These are phyloP conservation scores for Sebastes trivittatus DNA, from an alignment of 2,797 vertebrate genomes.

Conservation along the genomic window DNA sequence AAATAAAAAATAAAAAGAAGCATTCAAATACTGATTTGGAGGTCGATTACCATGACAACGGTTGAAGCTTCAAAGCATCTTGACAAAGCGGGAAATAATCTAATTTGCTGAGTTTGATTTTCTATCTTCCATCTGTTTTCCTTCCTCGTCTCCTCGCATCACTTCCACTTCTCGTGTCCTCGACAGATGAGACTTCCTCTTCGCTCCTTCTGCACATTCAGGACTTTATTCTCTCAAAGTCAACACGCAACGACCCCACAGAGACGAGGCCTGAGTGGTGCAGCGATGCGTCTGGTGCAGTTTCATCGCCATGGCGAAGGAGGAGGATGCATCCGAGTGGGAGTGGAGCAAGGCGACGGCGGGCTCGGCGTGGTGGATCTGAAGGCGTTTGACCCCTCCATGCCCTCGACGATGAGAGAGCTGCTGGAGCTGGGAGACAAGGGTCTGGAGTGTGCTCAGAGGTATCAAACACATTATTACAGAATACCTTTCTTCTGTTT, in stretches of 20 bases:
- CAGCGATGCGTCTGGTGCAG: constrained; percentile 89
- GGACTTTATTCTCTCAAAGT: constrained; percentile 49
- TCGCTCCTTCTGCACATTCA: constrained; percentile 45
- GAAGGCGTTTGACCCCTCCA: constrained; percentile 84
- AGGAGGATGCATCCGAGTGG: constrained; percentile 75
- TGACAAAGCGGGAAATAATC: neutral
- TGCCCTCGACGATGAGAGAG: constrained; percentile 86
- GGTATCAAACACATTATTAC: constrained; percentile 70
- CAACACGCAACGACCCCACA: constrained; percentile 31
- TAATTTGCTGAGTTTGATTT: neutral
- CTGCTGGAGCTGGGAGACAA: constrained; percentile 87
- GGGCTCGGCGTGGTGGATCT: constrained; percentile 86
- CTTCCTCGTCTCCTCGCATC: neutral
- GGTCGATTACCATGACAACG: too few species aligned
- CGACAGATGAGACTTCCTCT: constrained; percentile 78
- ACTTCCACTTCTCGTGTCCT: neutral
- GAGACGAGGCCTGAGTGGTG: constrained; percentile 56
- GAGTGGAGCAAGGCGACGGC: constrained; percentile 82
- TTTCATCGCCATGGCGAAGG: constrained; percentile 75
- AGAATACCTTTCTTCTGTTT: neutral
- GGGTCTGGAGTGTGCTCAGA: constrained; percentile 82
- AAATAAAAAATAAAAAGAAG: too few species aligned
- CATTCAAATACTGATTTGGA: too few species aligned
- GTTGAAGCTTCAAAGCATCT: too few species aligned
- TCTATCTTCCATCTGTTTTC: neutral